These are phyloP conservation scores for Branchipolynoe longqiensis DNA, from an alignment of 2,888 invertebrate species.

Conservation along the genomic window DNA sequence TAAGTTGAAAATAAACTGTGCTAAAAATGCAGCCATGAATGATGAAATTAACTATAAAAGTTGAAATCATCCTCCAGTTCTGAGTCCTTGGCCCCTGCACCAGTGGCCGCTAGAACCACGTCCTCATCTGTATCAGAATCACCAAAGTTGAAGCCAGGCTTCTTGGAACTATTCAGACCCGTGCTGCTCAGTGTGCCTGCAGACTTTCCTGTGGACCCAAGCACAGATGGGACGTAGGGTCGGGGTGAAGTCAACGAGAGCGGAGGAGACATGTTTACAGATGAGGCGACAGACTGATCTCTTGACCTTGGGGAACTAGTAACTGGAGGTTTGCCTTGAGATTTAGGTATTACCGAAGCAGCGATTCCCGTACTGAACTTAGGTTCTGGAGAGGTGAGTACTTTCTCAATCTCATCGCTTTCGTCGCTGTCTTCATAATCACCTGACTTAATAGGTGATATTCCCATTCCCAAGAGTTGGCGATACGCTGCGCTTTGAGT, in stretches of 20 bases:
- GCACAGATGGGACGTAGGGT: conserved; percentile 23
- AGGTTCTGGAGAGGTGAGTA: conserved; percentile 23
- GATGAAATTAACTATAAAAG: conserved; percentile 51
- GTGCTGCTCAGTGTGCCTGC: conserved; percentile 11
- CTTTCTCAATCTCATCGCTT: conserved; percentile 60
- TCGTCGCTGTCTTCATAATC: conserved; percentile 3
- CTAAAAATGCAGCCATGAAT: no score
- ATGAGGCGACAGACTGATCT: background rate
- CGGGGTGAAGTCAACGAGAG: conserved; percentile 11
- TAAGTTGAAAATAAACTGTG: no score
- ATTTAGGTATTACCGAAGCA: background rate
- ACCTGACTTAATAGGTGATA: background rate
- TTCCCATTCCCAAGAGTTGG: conserved; percentile 59
- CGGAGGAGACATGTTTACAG: background rate
- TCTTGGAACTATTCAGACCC: background rate
- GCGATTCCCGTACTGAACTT: background rate
- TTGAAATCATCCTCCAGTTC: conserved; percentile 49
- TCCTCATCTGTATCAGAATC: conserved; percentile 56
- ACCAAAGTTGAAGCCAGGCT: conserved; percentile 34
- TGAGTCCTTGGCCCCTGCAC: background rate
- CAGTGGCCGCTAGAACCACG: conserved; percentile 25
- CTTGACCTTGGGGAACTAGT: no score
- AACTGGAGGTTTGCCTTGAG: background rate
- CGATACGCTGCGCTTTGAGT: conserved; percentile 64
- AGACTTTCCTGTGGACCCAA: conserved; percentile 22